These are phyloP conservation scores for Chalcis sispes DNA, from an alignment of 2,888 invertebrate genomes.

Conservation along the genomic window DNA sequence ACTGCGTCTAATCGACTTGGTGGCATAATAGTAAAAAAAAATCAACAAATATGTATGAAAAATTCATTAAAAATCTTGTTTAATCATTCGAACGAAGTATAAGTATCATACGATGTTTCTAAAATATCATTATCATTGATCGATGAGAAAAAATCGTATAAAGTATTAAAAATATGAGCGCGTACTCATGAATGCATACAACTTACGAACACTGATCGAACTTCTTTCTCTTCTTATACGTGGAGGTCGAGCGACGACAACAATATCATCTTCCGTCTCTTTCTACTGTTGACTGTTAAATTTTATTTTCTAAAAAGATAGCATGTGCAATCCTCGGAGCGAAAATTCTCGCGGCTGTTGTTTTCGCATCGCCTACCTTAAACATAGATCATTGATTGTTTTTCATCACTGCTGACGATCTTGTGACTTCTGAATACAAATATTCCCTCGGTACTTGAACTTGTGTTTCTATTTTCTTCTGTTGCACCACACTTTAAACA, in stretches of 20 bases:
- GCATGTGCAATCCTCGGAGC: no score
- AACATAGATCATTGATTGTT: no score
- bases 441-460: no score
- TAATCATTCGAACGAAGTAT: neutral
- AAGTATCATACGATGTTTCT: neutral
- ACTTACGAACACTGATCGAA: neutral
- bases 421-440: neutral
- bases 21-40: conserved; percentile 65
- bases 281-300: no score
- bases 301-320: no score
- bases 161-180: conserved; percentile 40
- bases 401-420: no score
- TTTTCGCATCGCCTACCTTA: neutral
- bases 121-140: conserved; percentile 34
- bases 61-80: conserved; percentile 8
- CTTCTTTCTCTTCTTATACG: neutral
- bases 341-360: neutral
- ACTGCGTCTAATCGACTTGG: conserved; percentile 82
- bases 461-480: no score
- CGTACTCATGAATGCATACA: neutral
- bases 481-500: no score
- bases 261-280: conserved; percentile 16
- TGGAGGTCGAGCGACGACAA: conserved; percentile 14
- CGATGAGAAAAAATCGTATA: conserved; percentile 3
- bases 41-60: no score